phyloP scores from a whole-genome alignment of 2,113 vertebrate species.

The Percina caprodes region DNA sequence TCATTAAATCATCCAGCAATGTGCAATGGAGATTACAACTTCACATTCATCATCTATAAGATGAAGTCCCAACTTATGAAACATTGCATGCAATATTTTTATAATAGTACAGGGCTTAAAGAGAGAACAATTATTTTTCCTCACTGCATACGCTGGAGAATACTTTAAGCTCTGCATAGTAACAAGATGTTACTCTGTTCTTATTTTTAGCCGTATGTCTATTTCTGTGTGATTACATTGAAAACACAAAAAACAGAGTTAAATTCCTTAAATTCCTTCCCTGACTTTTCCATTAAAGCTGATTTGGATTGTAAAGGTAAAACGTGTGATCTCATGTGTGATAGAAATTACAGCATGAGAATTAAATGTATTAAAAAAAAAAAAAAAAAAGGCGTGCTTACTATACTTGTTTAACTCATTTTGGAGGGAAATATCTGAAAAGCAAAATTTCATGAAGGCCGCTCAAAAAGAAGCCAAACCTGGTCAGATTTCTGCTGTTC shows the following conservation, averaged over 20 bases:
- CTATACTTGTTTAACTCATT: not conserved
- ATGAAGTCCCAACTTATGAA: not conserved
- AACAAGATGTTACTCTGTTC: no score
- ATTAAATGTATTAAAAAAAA: not conserved
- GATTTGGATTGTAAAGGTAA: not conserved
- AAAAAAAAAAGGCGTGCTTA: not conserved
- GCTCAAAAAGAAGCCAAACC: not conserved
- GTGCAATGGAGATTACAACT: no score
- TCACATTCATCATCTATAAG: not conserved
- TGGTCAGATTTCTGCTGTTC: not conserved
- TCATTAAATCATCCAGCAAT: not conserved
- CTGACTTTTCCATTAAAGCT: no score
- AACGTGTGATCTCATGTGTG: not conserved
- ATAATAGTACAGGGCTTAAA: no score
- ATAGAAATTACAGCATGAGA: not conserved
- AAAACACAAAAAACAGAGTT: no score
- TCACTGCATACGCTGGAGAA: no score
- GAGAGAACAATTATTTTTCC: no score
- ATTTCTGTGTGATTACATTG: no score
- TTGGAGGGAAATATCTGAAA: not conserved
- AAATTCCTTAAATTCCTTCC: no score
- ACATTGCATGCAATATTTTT: not conserved
- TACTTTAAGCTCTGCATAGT: accelerated
- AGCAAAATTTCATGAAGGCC: not conserved
- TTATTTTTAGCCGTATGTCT: no score